phyloP scores from a whole-genome alignment of 2,797 vertebrate genomes.

The Esox masquinongy region DNA sequence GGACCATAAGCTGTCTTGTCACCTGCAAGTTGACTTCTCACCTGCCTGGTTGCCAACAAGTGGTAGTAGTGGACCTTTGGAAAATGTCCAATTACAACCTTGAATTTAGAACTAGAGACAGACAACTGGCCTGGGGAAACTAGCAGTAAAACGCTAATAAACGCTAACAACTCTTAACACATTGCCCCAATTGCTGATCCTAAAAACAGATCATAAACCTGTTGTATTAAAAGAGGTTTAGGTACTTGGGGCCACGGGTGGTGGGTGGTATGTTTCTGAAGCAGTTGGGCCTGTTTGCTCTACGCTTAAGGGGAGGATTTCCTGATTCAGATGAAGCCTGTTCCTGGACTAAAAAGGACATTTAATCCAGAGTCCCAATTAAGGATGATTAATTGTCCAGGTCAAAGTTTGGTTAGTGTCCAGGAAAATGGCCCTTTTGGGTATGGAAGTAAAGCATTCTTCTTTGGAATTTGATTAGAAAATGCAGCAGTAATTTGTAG shows the following conservation, averaged over 20 bases:
- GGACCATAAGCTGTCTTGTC: too few relatives aligned
- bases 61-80: neutral
- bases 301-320: neutral
- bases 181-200: neutral
- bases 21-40: neutral
- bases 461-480: neutral
- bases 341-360: neutral
- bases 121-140: neutral
- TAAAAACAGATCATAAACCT: neutral
- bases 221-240: neutral
- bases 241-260: neutral
- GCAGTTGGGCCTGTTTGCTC: neutral
- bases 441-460: neutral
- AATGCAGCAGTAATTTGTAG: neutral
- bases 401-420: neutral
- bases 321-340: neutral
- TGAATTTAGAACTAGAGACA: neutral
- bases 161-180: neutral
- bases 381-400: neutral
- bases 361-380: neutral
- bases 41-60: neutral
- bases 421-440: neutral
- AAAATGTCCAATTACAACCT: neutral
- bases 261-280: neutral
- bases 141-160: neutral